Evolutionary conservation across 1,140 invertebrate genomes (phyloP).

Genomic region (Aphaenogaster floridana): DNA sequence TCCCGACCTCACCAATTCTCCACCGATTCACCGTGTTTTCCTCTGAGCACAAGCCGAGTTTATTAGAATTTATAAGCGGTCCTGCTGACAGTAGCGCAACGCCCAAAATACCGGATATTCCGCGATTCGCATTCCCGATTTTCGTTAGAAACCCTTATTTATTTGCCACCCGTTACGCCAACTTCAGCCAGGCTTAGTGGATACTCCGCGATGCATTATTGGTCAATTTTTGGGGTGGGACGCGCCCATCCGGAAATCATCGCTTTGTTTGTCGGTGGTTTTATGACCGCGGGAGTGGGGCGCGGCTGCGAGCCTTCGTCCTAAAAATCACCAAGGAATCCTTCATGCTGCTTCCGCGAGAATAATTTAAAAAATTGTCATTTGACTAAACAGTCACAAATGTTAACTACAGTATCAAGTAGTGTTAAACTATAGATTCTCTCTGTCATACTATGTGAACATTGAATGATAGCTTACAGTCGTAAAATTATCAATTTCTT

Average conservation of each 20-base stretch:
- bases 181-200: slow-evolving; percentile 20
- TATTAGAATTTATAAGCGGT: slow-evolving; percentile 83
- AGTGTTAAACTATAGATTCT: background rate
- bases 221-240: slow-evolving; percentile 81
- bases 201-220: slow-evolving; percentile 73
- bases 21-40: slow-evolving; percentile 47
- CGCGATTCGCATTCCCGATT: slow-evolving; percentile 62
- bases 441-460: background rate
- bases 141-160: slow-evolving; percentile 76
- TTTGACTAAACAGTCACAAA: slow-evolving; percentile 18
- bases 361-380: slow-evolving; percentile 18
- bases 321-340: slow-evolving; percentile 68
- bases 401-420: background rate
- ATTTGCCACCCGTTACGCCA: slow-evolving; percentile 72
- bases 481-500: slow-evolving; percentile 3
- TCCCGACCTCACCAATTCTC: slow-evolving; percentile 24
- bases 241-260: slow-evolving; percentile 82
- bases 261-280: slow-evolving; percentile 83
- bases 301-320: slow-evolving; percentile 61
- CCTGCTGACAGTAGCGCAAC: slow-evolving; percentile 77
- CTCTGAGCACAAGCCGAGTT: slow-evolving; percentile 63
- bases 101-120: slow-evolving; percentile 77
- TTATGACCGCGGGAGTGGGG: slow-evolving; percentile 62
- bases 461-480: background rate
- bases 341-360: background rate